A percentile compares a stretch with the other conserved stretches of the same genome.
These are phyloP conservation scores for Resseliella maxima DNA, from an alignment of 2,888 invertebrate genomes.

Conservation along the genomic window DNA sequence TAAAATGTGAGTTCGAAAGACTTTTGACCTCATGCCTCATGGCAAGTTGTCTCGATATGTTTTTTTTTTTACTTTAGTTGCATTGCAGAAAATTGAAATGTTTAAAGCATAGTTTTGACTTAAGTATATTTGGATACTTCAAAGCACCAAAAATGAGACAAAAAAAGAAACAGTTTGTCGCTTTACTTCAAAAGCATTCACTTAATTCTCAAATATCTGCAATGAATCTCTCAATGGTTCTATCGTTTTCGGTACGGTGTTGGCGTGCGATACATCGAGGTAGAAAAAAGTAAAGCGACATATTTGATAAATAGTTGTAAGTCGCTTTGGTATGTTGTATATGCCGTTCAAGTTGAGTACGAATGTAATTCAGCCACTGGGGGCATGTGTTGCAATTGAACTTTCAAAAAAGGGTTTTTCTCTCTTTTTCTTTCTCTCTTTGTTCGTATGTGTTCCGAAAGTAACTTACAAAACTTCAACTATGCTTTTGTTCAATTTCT, in stretches of 20 bases:
- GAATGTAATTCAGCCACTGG: slow-evolving; percentile 26
- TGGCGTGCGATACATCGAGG: neutral
- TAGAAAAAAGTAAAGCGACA: neutral
- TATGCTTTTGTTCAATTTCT: neutral
- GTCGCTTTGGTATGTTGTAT: neutral
- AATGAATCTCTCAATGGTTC: neutral
- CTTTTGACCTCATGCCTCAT: slow-evolving; percentile 1
- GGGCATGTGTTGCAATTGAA: slow-evolving; percentile 47
- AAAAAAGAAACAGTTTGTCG: neutral
- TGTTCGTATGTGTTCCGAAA: neutral
- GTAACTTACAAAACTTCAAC: neutral
- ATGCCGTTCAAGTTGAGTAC: neutral
- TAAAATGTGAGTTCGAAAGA: neutral
- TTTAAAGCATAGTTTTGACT: slow-evolving; percentile 3
- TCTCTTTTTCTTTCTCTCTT: neutral
- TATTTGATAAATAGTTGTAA: slow-evolving; percentile 3
- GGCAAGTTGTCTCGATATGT: neutral
- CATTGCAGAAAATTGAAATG: slow-evolving; percentile 37
- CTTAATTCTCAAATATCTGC: slow-evolving; percentile 43
- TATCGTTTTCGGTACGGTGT: neutral
- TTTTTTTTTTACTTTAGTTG: neutral
- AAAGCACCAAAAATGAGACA: neutral
- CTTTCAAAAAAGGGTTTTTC: neutral
- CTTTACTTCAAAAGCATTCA: slow-evolving; percentile 9
- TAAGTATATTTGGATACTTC: neutral